A percentile compares a stretch with the other conserved stretches of the same genome.
Evolutionary conservation across 2,888 invertebrate species (phyloP).

Genomic region (Philopedon plagiatum): DNA sequence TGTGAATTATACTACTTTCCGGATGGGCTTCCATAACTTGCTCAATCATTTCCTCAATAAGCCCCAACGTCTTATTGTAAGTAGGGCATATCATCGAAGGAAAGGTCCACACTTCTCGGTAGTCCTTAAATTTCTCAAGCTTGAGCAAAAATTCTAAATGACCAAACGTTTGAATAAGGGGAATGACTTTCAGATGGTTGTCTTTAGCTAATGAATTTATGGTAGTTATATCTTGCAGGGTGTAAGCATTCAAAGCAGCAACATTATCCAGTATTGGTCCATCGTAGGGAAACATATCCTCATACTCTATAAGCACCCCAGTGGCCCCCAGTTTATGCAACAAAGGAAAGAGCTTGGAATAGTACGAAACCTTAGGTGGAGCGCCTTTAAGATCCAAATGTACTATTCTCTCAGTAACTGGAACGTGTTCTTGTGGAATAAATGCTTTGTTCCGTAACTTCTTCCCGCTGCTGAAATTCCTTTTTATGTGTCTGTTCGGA

Average conservation of each 20-base stretch:
- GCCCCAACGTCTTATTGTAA: slow-evolving; percentile 70
- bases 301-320: slow-evolving; percentile 86
- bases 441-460: not conserved
- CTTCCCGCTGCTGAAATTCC: not conserved
- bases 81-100: slow-evolving; percentile 82
- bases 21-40: slow-evolving; percentile 78
- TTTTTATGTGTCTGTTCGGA: not conserved
- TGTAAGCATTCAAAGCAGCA: slow-evolving; percentile 75
- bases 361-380: slow-evolving; percentile 79
- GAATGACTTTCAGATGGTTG: slow-evolving; percentile 79
- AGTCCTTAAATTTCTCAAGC: slow-evolving; percentile 75
- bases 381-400: slow-evolving; percentile 91
- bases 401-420: slow-evolving; percentile 74
- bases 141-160: slow-evolving; percentile 88
- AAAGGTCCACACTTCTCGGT: slow-evolving; percentile 76
- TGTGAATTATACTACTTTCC: slow-evolving; percentile 73
- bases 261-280: slow-evolving; percentile 74
- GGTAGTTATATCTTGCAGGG: slow-evolving; percentile 47
- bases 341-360: slow-evolving; percentile 74
- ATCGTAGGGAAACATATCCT: slow-evolving; percentile 89
- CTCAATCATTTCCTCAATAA: slow-evolving; percentile 79
- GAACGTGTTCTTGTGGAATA: not conserved
- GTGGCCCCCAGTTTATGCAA: slow-evolving; percentile 79
- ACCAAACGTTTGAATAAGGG: slow-evolving; percentile 89
- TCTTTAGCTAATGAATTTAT: slow-evolving; percentile 69